Evolutionary conservation across 2,888 invertebrate genomes (phyloP).

Genomic region (Anthrax anthrax): DNA sequence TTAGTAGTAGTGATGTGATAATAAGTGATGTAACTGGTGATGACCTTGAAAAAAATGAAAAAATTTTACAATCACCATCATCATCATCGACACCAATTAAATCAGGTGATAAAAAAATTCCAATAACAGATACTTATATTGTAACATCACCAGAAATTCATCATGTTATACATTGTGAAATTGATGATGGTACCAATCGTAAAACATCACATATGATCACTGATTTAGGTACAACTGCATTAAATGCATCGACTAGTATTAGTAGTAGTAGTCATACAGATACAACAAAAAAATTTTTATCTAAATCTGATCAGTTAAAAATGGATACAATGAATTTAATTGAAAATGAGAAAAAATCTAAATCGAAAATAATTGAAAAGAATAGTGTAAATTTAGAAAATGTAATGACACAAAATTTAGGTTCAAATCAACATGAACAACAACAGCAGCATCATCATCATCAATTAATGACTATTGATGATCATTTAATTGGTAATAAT

Average conservation of each 20-base stretch:
- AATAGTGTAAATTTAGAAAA: background rate
- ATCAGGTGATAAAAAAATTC: background rate
- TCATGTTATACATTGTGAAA: background rate
- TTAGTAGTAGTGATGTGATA: background rate
- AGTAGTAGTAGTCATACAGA: too few relatives aligned
- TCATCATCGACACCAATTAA: too few relatives aligned
- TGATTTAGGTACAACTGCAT: background rate
- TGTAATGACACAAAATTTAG: background rate
- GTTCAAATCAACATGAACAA: too few relatives aligned
- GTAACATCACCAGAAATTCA: background rate
- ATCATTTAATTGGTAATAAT: background rate
- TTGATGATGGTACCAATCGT: background rate
- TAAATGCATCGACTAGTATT: too few relatives aligned
- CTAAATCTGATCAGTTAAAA: background rate
- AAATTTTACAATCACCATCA: too few relatives aligned
- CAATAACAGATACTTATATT: background rate
- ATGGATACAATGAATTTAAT: background rate
- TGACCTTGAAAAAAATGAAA: background rate
- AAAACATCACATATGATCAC: background rate
- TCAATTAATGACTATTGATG: background rate
- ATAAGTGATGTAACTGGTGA: conserved; percentile 7
- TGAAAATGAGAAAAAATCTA: background rate
- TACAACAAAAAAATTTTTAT: background rate
- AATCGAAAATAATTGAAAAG: background rate
- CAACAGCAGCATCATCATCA: too few relatives aligned